These are phyloP conservation scores for Champsocephalus gunnari DNA, from an alignment of 2,797 vertebrate genomes.

Conservation along the genomic window DNA sequence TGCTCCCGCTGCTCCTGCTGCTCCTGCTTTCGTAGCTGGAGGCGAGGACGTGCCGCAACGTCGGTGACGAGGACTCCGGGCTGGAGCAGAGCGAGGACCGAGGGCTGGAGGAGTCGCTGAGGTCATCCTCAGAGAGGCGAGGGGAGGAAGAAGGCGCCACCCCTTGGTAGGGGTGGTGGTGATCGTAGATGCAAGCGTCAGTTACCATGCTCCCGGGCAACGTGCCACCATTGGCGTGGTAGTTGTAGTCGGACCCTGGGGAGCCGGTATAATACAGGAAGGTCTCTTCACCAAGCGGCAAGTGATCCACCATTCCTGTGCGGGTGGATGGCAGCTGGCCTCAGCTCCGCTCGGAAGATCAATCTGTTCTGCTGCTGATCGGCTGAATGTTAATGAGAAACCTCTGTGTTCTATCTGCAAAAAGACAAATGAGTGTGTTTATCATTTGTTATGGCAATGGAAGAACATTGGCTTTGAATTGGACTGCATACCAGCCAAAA, in stretches of 20 bases:
- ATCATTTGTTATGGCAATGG: constrained; percentile 3
- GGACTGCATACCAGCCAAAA: not conserved
- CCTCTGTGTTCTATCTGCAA: constrained; percentile 57
- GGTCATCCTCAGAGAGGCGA: constrained; percentile 91
- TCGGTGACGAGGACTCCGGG: constrained; percentile 86
- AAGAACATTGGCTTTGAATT: not conserved
- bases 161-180: constrained; percentile 69
- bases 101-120: constrained; percentile 94
- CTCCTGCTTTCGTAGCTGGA: constrained; percentile 80
- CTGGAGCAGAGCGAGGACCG: constrained; percentile 92
- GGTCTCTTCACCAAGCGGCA: constrained; percentile 92
- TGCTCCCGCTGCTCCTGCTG: constrained; percentile 83
- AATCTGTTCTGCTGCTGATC: constrained; percentile 30
- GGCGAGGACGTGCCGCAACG: constrained; percentile 45
- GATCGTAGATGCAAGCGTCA: constrained; percentile 86
- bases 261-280: constrained; percentile 85
- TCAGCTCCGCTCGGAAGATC: constrained; percentile 52
- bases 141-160: constrained; percentile 63
- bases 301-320: constrained; percentile 96
- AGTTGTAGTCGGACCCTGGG: constrained; percentile 64
- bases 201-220: constrained; percentile 87
- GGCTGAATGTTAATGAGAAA: constrained; percentile 29
- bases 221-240: constrained; percentile 78
- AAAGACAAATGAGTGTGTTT: constrained; percentile 33
- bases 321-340: constrained; percentile 51